Conservation (phyloP, 1,140 invertebrate genomes). For the Bombus huntii region DNA sequence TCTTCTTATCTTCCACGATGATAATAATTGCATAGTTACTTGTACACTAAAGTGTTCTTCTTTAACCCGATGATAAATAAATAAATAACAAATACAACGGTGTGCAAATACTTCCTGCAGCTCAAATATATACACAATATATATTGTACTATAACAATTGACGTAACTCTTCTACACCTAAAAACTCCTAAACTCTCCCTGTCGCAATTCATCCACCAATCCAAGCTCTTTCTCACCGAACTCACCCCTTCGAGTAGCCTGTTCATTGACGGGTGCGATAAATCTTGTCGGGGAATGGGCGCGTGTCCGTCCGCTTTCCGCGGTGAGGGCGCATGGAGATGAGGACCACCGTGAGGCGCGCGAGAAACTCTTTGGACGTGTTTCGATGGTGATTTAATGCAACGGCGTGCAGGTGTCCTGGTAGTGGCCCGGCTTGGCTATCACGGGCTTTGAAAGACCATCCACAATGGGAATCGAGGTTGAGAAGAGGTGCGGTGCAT, state of each 20-base stretch:
- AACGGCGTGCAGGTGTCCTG: conserved; percentile 56
- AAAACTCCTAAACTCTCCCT: not conserved
- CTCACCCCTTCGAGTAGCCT: not conserved
- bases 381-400: conserved; percentile 63
- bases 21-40: no score
- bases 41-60: no score
- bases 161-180: no score
- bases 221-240: not conserved
- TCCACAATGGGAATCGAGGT: conserved; percentile 54
- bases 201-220: not conserved
- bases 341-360: conserved; percentile 55
- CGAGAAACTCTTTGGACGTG: conserved; percentile 32
- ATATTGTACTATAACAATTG: not conserved
- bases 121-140: not conserved
- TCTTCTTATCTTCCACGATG: no score
- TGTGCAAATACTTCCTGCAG: no score
- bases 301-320: conserved; percentile 40
- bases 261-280: conserved; percentile 37
- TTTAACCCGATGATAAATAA: no score
- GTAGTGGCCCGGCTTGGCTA: conserved; percentile 44
- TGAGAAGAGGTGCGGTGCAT: conserved; percentile 59
- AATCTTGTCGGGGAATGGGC: conserved; percentile 27
- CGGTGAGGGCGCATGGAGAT: conserved; percentile 48
- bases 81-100: no score
- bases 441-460: conserved; percentile 22